Base-by-base conservation (phyloP, 2,797 vertebrate genomes). In the Pogonophryne albipinna region DNA sequence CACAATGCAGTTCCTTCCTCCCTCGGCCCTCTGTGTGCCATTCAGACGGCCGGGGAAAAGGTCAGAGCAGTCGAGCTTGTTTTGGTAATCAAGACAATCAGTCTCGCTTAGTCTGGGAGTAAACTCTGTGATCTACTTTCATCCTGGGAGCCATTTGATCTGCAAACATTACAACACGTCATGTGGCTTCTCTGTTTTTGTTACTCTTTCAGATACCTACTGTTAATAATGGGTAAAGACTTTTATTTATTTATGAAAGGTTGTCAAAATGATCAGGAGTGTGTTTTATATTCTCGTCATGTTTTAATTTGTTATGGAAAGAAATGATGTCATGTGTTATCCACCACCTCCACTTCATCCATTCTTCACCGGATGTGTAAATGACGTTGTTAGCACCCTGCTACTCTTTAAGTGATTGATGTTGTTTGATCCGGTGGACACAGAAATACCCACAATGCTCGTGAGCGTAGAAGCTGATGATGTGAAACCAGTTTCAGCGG, bases 1-100 rank as follows among this genome's bases (percentile, higher is more conserved):
- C 56, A 87, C 83, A 88, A 62, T 74, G 55, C 68, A 74, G 19
- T 68, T 80, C 76, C 85, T 87, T 89, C 86, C 87, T 83, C 50
- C 66, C 62, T 66, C n/a, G 1, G 16, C 41, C 31, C 17, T 56
- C 31, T 49, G 49, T 19, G 1, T 49, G 66, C 66, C 49, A 7
- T 70, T 71, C 68, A 79, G 85, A 87, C 57, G 52, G 50, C 71
- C 77, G 71, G 12, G 62, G 66, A 82, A 10, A 89, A 91, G 87
- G 87, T 88, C 85, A 82, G 4, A 69, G 74, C 38, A 1, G 69
- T 85, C 58, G 0, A 68, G 50, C 83, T 78, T 71, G 78, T 79
- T 87, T 58, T 64, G 46, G 55, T 71, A 57, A 15, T 60, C 45
- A 31, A 12, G 14, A 42, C 56, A 70, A 55, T 10, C 66, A 67